Evolutionary conservation across 2,113 vertebrate species (phyloP).

Genomic region (Ammospiza nelsoni): DNA sequence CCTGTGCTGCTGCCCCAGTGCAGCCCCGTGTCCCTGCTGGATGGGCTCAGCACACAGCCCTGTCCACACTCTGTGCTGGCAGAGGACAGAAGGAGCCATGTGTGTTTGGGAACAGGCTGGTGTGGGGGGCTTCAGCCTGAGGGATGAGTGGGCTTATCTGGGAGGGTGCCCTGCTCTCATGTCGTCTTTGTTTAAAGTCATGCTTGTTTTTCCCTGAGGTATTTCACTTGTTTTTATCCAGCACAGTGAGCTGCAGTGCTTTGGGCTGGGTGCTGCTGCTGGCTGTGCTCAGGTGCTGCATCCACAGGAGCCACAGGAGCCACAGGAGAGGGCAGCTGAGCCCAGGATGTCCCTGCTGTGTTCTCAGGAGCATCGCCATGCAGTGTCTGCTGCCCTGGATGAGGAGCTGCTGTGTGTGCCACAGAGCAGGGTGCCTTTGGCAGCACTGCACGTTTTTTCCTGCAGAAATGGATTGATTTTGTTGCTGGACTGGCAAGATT

Average conservation of each 20-base stretch:
- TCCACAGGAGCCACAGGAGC: rapidly evolving
- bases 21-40: neutral
- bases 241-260: neutral
- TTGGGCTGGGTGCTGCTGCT: neutral
- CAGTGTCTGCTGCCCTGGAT: neutral
- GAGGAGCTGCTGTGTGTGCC: rapidly evolving
- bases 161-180: neutral
- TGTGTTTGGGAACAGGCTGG: neutral
- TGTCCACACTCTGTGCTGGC: rapidly evolving
- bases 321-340: neutral
- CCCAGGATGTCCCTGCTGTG: neutral
- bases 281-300: neutral
- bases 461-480: conserved; percentile 1
- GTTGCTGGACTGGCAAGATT: neutral
- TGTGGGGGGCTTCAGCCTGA: neutral
- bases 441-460: neutral
- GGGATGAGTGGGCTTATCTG: neutral
- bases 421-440: neutral
- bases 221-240: neutral
- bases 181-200: neutral
- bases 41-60: neutral
- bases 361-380: neutral
- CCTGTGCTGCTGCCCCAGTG: neutral
- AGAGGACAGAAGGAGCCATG: rapidly evolving
- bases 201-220: neutral